Conservation (phyloP, 2,797 vertebrate genomes). For the Columba guinea region DNA sequence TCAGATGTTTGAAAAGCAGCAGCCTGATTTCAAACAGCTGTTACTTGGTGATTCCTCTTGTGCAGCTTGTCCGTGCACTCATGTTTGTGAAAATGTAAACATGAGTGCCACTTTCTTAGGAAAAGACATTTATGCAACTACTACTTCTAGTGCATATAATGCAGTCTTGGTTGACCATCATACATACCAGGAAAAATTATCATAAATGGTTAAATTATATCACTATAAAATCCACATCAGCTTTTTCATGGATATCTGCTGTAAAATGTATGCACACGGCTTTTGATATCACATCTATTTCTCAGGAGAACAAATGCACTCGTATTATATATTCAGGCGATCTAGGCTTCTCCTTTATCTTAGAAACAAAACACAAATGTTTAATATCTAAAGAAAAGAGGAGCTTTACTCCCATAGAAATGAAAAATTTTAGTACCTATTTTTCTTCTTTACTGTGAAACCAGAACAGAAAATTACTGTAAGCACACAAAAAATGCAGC, state of each 20-base stretch:
- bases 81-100: not conserved
- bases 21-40: not conserved
- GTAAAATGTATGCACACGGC: not conserved
- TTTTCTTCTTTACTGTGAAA: conserved; percentile 7
- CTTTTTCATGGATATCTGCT: not conserved
- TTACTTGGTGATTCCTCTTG: not conserved
- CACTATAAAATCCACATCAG: not conserved
- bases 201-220: not conserved
- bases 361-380: not conserved
- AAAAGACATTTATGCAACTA: not conserved
- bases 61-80: not conserved
- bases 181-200: not conserved
- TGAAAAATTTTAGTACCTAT: not conserved
- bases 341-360: not conserved
- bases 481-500: not conserved
- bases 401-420: not conserved
- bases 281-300: not conserved
- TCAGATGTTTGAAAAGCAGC: not conserved
- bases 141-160: not conserved
- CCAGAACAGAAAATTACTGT: not conserved
- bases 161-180: not conserved
- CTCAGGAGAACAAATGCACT: not conserved
- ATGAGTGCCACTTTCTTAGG: not conserved
- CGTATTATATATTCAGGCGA: not conserved
- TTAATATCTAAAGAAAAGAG: not conserved